A percentile compares a stretch with the other conserved stretches of the same genome.
Conservation (phyloP, 2,797 vertebrate genomes). For the Craterocephalus amniculus region DNA sequence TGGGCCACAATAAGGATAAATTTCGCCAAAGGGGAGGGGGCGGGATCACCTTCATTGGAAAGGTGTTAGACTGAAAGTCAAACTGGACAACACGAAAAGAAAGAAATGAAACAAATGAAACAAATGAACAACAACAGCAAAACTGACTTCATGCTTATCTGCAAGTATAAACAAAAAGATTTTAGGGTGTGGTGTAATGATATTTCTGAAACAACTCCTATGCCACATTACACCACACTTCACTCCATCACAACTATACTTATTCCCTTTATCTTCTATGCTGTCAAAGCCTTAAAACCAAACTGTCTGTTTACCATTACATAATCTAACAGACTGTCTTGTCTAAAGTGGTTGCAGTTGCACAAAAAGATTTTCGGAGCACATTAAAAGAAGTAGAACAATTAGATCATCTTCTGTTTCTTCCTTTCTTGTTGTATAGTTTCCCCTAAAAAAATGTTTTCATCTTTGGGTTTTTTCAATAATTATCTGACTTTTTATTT, state of each 20-base stretch:
- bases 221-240: too few relatives aligned
- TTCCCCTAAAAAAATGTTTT: not conserved
- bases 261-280: not conserved
- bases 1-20: not conserved
- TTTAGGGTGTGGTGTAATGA: not conserved
- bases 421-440: not conserved
- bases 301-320: slow-evolving; percentile 25
- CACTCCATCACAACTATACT: too few relatives aligned
- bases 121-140: not conserved
- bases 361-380: slow-evolving; percentile 36
- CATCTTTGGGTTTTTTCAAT: too few relatives aligned
- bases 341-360: slow-evolving; percentile 44
- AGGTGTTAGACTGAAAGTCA: not conserved
- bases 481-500: too few relatives aligned
- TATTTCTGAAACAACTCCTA: too few relatives aligned
- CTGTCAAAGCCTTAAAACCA: slow-evolving; percentile 27
- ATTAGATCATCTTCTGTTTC: slow-evolving; percentile 5
- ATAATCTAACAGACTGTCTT: slow-evolving; percentile 41
- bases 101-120: not conserved
- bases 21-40: too few relatives aligned
- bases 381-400: slow-evolving; percentile 51
- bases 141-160: not conserved
- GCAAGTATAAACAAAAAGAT: not conserved
- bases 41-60: not conserved
- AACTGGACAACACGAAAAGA: not conserved